phyloP scores from a whole-genome alignment of 23 tunicate genomes.

The Ascidia mentula region DNA sequence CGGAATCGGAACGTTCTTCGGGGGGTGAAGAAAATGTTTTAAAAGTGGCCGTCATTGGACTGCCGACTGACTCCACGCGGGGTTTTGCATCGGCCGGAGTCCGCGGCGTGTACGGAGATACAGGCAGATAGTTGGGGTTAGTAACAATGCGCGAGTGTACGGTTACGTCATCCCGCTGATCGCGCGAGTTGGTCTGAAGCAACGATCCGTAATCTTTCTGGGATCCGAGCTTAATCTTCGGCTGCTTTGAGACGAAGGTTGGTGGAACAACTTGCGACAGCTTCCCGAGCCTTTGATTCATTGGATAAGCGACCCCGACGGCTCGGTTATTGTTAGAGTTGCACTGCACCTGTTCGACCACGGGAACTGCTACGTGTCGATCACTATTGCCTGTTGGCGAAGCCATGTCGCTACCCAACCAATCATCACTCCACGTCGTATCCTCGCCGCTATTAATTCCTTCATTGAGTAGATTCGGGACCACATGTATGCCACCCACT shows the following conservation, averaged over 20 bases:
- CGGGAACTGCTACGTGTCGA: neutral
- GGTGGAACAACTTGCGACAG: conserved; percentile 43
- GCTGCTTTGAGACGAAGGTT: conserved; percentile 16
- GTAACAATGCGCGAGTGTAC: conserved; percentile 31
- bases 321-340: conserved; percentile 21
- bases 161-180: neutral
- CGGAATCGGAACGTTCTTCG: neutral
- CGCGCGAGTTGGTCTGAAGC: neutral
- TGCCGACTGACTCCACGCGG: neutral
- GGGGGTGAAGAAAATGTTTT: neutral
- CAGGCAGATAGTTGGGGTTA: conserved; percentile 52
- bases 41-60: neutral
- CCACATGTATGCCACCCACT: neutral
- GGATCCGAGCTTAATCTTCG: conserved; percentile 13
- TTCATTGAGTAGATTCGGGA: neutral
- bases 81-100: neutral
- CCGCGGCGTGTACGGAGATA: conserved; percentile 13
- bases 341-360: neutral
- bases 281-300: conserved; percentile 12
- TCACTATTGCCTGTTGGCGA: neutral
- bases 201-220: conserved; percentile 22
- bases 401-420: conserved; percentile 15
- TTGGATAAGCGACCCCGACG: conserved; percentile 46
- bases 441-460: conserved; percentile 12
- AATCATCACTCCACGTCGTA: conserved; percentile 58